phyloP scores from a whole-genome alignment of 2,797 vertebrate genomes.

The Ibycter americanus region DNA sequence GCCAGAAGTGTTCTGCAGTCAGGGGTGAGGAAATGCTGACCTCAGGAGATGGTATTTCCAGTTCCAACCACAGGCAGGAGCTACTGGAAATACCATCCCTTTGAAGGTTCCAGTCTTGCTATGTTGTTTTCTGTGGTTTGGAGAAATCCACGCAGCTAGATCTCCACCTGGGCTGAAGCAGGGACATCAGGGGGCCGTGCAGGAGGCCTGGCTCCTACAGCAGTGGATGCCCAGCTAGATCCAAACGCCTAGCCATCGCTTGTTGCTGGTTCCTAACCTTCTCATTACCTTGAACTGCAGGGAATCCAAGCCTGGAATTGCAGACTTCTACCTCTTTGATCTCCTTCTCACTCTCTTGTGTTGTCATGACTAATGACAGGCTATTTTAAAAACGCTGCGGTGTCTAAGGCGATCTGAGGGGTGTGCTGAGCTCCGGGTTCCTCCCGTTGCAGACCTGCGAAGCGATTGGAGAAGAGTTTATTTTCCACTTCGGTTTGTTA shows the following conservation, averaged over 20 bases:
- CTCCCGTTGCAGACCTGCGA: neutral
- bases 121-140: neutral
- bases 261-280: neutral
- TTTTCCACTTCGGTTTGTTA: neutral
- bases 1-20: neutral
- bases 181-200: accelerated
- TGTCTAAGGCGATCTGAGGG: neutral
- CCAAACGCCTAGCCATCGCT: neutral
- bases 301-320: neutral
- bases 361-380: neutral
- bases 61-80: slow-evolving; percentile 1
- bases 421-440: neutral
- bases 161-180: neutral
- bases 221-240: neutral
- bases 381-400: neutral
- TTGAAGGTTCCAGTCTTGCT: neutral
- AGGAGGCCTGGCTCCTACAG: neutral
- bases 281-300: neutral
- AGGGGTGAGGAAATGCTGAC: neutral
- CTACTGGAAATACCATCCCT: neutral
- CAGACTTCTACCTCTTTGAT: neutral
- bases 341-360: neutral
- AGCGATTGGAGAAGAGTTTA: neutral
- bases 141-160: neutral
- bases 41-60: neutral